Evolutionary conservation across 2,888 invertebrate species (phyloP).

Genomic region (Strigamia transsilvanica): DNA sequence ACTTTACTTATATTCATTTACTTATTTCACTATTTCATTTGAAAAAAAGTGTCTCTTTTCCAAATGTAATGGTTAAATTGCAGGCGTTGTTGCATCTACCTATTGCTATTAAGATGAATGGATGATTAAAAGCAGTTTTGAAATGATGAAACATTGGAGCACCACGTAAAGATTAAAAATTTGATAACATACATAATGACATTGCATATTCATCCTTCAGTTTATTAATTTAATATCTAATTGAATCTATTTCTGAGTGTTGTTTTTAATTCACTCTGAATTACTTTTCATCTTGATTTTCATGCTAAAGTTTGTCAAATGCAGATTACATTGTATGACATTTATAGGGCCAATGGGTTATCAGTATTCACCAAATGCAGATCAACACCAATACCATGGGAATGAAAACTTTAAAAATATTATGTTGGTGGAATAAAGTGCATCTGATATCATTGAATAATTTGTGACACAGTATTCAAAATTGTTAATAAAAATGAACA

Average conservation of each 20-base stretch:
- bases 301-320: neutral
- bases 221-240: no score
- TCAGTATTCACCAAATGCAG: neutral
- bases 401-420: neutral
- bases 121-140: no score
- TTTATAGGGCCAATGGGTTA: constrained; percentile 1
- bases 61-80: no score
- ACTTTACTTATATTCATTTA: no score
- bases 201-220: no score
- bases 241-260: neutral
- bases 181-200: no score
- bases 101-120: no score
- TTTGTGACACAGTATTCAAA: neutral
- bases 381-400: constrained; percentile 8
- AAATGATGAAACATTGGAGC: no score
- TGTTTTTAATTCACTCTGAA: neutral
- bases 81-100: no score
- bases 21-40: no score
- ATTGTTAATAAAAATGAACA: neutral
- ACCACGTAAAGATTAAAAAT: no score
- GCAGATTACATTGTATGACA: neutral
- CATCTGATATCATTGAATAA: constrained; percentile 8
- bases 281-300: neutral
- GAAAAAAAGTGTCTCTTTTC: no score
- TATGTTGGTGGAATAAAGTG: neutral